Percentiles rank a stretch among this genome's conserved stretches.
These are phyloP conservation scores for Mesitornis unicolor DNA, from an alignment of 2,113 vertebrate genomes.

Conservation along the genomic window DNA sequence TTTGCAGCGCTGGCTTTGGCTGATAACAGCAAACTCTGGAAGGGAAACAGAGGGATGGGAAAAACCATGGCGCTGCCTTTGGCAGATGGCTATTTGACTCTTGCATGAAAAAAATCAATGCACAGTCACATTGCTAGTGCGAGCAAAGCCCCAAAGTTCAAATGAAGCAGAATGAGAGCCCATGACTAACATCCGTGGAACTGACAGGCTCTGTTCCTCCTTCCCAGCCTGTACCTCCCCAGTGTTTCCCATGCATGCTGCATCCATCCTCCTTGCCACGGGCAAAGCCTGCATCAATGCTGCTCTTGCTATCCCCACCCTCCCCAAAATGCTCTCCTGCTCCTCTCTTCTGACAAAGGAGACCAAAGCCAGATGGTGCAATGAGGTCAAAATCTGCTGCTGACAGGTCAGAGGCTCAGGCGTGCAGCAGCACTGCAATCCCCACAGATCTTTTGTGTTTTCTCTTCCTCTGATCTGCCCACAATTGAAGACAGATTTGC, in stretches of 20 bases:
- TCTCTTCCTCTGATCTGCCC: constrained; percentile 31
- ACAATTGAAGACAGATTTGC: constrained; percentile 15
- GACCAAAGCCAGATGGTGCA: constrained; percentile 15
- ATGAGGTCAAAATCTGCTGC: neutral
- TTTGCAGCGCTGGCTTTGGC: neutral
- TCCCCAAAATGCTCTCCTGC: neutral
- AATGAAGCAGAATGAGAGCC: neutral
- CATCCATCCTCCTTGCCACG: neutral
- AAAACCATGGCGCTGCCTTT: neutral
- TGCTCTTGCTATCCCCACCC: neutral
- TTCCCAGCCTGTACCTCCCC: neutral
- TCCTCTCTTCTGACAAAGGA: neutral
- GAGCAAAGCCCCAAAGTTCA: neutral
- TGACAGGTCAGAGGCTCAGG: neutral
- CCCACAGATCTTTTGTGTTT: neutral
- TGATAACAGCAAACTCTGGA: neutral
- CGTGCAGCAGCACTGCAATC: neutral
- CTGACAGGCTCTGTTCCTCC: neutral
- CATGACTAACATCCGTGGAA: neutral
- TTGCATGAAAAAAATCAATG: neutral
- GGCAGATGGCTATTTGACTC: neutral
- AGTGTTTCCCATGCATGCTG: neutral
- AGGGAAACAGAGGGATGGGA: neutral
- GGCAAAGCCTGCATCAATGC: neutral
- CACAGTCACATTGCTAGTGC: neutral